Conservation (phyloP, 2,797 vertebrate species). For the Macrochelys suwanniensis region DNA sequence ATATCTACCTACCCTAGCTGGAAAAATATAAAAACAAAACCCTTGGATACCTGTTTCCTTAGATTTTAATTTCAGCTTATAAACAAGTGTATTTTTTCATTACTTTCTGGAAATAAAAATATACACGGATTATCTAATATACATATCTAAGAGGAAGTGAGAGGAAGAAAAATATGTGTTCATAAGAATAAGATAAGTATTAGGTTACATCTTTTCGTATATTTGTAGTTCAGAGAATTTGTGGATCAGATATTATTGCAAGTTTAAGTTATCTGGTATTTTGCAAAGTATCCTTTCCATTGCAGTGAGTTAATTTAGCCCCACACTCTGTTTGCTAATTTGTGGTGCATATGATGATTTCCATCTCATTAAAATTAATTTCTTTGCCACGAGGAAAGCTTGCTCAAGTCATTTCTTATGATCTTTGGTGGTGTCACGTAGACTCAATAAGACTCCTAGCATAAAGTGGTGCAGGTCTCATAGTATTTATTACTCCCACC, state of each 20-base stretch:
- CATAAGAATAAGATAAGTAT: slow-evolving; percentile 38
- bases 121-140: slow-evolving; percentile 8
- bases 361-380: slow-evolving; percentile 69
- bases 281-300: slow-evolving; percentile 37
- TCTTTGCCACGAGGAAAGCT: slow-evolving; percentile 45
- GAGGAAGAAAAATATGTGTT: neutral
- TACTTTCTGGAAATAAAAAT: slow-evolving; percentile 58
- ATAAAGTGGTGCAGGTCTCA: slow-evolving; percentile 46
- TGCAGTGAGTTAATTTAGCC: slow-evolving; percentile 3
- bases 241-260: slow-evolving; percentile 31
- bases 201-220: slow-evolving; percentile 25
- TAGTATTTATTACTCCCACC: slow-evolving; percentile 16
- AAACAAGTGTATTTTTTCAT: slow-evolving; percentile 10
- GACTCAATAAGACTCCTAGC: slow-evolving; percentile 17
- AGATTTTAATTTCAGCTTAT: slow-evolving; percentile 1
- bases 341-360: slow-evolving; percentile 24
- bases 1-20: neutral
- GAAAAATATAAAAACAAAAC: neutral
- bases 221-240: slow-evolving; percentile 41
- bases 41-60: neutral
- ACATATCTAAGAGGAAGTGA: slow-evolving; percentile 35
- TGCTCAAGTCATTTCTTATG: slow-evolving; percentile 53
- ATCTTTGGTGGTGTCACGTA: slow-evolving; percentile 47
- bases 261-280: slow-evolving; percentile 36
- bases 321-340: slow-evolving; percentile 38